Percentiles rank a stretch among this genome's conserved stretches.
Evolutionary conservation across 2,113 vertebrate species (phyloP).

Genomic region (Mohoua ochrocephala): DNA sequence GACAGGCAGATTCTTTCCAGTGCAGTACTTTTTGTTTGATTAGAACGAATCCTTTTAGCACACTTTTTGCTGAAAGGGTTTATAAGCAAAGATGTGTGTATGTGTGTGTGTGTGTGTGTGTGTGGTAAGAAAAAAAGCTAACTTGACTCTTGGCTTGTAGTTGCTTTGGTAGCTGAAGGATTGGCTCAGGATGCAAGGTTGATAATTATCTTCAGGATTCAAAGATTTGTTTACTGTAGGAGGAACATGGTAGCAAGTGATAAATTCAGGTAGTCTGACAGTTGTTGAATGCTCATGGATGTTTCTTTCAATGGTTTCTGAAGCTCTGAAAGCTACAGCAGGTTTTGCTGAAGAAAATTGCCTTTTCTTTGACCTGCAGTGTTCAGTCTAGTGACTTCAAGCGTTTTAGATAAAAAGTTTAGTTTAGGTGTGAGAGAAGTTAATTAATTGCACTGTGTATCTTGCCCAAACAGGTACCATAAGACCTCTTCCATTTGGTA

Average conservation of each 20-base stretch:
- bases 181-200: not conserved
- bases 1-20: not conserved
- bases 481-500: not conserved
- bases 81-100: not conserved
- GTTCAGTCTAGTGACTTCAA: not conserved
- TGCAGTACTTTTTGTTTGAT: not conserved
- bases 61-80: not conserved
- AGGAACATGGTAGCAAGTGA: not conserved
- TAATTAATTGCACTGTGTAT: not conserved
- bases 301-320: not conserved
- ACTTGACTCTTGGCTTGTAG: not conserved
- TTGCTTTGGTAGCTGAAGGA: not conserved
- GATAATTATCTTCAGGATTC: not conserved
- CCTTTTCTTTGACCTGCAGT: not conserved
- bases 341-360: not conserved
- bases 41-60: not conserved
- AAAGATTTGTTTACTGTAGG: not conserved
- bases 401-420: not conserved
- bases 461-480: not conserved
- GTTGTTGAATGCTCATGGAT: not conserved
- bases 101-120: no score
- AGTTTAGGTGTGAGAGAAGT: not conserved
- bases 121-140: not conserved
- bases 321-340: not conserved
- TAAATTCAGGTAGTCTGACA: not conserved